A percentile compares a stretch with the other conserved stretches of the same genome.
Evolutionary conservation across 2,888 invertebrate genomes (phyloP).

Genomic region (Meteorus cinctellus): DNA sequence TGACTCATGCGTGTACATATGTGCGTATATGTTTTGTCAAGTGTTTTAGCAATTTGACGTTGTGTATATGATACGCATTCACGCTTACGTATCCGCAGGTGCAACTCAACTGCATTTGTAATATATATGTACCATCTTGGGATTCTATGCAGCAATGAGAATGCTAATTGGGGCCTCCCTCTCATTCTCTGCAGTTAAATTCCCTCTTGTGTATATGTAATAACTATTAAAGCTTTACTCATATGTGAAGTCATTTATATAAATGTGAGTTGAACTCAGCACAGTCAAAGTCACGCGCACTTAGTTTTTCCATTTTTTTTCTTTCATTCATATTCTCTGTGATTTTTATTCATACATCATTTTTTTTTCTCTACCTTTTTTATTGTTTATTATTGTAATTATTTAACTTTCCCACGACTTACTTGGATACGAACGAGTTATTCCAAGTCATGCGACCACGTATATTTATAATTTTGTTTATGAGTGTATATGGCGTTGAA

Average conservation of each 20-base stretch:
- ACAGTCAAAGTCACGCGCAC: conserved; percentile 15
- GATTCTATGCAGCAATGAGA: conserved; percentile 27
- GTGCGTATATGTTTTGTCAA: conserved; percentile 28
- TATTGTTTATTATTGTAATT: background rate
- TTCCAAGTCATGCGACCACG: background rate
- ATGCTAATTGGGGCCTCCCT: conserved; percentile 40
- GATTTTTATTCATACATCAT: background rate
- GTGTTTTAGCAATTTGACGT: conserved; percentile 22
- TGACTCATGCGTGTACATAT: background rate
- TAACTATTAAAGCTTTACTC: conserved; percentile 33
- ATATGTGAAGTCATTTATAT: conserved; percentile 12
- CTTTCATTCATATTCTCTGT: conserved; percentile 7
- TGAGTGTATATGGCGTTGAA: background rate
- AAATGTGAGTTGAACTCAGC: background rate
- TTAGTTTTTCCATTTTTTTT: conserved; percentile 11
- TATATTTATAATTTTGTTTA: no score
- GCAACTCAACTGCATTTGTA: conserved; percentile 19
- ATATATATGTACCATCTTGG: conserved; percentile 38
- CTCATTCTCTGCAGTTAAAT: background rate
- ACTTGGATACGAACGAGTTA: conserved; percentile 30
- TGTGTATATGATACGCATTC: conserved; percentile 32
- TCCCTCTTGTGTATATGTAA: conserved; percentile 23
- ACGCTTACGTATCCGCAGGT: conserved; percentile 39
- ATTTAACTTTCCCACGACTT: conserved; percentile 19
- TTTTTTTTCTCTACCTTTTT: background rate